Base-by-base conservation (phyloP, 1,140 invertebrate genomes). In the Eupristina koningsbergeri region DNA sequence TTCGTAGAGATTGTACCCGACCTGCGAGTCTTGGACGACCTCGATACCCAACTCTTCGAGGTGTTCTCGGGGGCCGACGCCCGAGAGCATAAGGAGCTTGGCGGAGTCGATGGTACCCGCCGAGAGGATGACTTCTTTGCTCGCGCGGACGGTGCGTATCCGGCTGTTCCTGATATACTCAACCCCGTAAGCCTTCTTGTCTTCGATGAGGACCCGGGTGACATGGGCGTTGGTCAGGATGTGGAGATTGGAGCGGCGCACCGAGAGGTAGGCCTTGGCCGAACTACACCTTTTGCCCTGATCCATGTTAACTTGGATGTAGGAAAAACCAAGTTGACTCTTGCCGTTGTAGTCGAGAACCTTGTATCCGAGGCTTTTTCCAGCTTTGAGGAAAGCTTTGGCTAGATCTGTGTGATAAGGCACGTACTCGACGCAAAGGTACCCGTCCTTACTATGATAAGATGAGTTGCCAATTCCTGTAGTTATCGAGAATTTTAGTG, bases 1-100 rank as follows among this genome's bases (percentile, higher is more conserved):
- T 86, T 97, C 96, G 87, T 96, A 95, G 34, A 97, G 87, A 15
- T 94, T 95, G 87, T 94, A 91, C 0, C 96, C 96, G 1, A 96
- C 96, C 74, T 93, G 94, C 19, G 95, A 90, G 84, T 96, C 93
- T 87, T 95, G 91, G 17, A 96, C 89, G 0, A 95, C 90, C 0
- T 93, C 92, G 39, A 97, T 95, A 0, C 94, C 94, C 1, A 97
- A 89, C 39, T 95, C 93, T 71, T 94, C 89, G 3, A 98, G 91
- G 85, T 96, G 94, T 39, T 94, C 91, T 80, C 88, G 93, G 0
- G 95, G 96, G 8, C 96, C 96, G 47, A 97, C 93, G 31, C 96
- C 96, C 2, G 95, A 96, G 0, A 96, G 87, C 94, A 96, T 95
- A 0, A 97, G 89, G 13, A 97, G 80, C 86, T 96, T 94, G 3